Percentiles rank a stretch among this genome's conserved stretches.
phyloP scores from a whole-genome alignment of 2,797 vertebrate genomes.

The Chelon auratus region DNA sequence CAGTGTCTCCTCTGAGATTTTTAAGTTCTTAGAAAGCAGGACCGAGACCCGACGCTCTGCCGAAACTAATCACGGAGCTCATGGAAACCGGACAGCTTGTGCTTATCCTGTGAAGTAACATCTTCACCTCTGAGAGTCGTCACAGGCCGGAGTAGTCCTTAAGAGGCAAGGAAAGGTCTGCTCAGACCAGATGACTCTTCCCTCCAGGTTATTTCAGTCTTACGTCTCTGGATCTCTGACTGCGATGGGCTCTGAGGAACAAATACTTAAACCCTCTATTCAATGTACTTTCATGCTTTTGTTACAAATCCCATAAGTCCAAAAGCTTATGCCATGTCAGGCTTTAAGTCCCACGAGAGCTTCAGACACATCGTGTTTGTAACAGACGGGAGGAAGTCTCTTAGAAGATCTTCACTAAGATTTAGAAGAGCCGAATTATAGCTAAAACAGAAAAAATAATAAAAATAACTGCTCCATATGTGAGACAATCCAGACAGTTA shows the following conservation, averaged over 20 bases:
- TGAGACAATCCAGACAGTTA: too few species aligned
- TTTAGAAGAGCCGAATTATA: too few species aligned
- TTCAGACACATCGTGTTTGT: constrained; percentile 33
- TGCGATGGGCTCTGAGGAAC: constrained; percentile 27
- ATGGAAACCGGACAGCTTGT: too few species aligned
- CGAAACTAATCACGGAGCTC: too few species aligned
- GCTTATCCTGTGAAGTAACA: too few species aligned
- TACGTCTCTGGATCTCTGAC: background rate
- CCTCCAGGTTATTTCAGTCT: background rate
- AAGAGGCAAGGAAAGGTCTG: too few species aligned
- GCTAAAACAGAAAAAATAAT: too few species aligned
- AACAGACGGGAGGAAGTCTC: background rate
- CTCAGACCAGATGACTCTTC: background rate
- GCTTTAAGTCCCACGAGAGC: constrained; percentile 13
- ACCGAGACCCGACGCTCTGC: too few species aligned
- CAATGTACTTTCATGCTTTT: constrained; percentile 42
- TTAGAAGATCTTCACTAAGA: background rate
- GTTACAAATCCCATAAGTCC: constrained; percentile 53
- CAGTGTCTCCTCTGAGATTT: background rate
- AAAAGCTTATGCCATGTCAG: constrained; percentile 33
- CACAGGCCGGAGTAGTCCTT: too few species aligned
- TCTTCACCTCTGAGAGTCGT: too few species aligned
- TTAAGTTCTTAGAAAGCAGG: background rate
- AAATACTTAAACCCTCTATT: constrained; percentile 36
- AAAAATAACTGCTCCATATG: too few species aligned